Base-by-base conservation (phyloP, 2,888 invertebrate genomes). In the Sphaeridia pumilis region DNA sequence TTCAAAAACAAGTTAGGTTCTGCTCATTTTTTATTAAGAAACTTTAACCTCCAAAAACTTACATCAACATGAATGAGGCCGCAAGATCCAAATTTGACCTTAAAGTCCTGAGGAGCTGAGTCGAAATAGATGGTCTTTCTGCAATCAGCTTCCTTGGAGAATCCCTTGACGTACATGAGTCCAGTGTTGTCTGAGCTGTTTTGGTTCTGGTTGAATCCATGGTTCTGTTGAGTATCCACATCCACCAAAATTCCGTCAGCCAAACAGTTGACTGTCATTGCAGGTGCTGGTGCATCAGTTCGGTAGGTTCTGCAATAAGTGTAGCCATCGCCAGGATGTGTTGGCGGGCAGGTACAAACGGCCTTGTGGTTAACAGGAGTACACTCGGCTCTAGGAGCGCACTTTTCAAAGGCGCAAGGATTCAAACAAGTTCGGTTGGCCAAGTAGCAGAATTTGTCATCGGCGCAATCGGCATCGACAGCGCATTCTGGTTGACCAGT, bases 81-180 rank as follows among this genome's bases (percentile, higher is more conserved):
- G 68, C 92, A 93, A 64, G 82, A 86, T 61, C 90, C 90, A 67
- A 93, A 93, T 66, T 84, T 81, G 25, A 92, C 89, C 66, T 86
- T 86, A 72, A 88, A 88, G 66, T 84, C 81, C 67, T 87, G 84
- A 5, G 79, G 78, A 61, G 77, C 76, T 45, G 79, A 78, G 65
- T 84, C 82, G 10, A 79, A 78, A 10, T 85, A 80, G 52, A 86
- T 76, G 28, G 84, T 83, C 48, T 84, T 76, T 59, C 90, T 78
- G 69, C 92, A 93, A 58, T 87, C 81, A 68, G 88, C 87, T 67
- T 92, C 88, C 70, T 92, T 90, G 69, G 90, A 90, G 72, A 90
- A 87, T 28, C 92, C 90, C 73, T 92, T 92, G 0, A 93, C 92
- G 67, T 93, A 93, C 2, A 92, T 73, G 1, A 92, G 84, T 17